phyloP scores from a whole-genome alignment of 2,113 vertebrate genomes.

The Megaptera novaeangliae region DNA sequence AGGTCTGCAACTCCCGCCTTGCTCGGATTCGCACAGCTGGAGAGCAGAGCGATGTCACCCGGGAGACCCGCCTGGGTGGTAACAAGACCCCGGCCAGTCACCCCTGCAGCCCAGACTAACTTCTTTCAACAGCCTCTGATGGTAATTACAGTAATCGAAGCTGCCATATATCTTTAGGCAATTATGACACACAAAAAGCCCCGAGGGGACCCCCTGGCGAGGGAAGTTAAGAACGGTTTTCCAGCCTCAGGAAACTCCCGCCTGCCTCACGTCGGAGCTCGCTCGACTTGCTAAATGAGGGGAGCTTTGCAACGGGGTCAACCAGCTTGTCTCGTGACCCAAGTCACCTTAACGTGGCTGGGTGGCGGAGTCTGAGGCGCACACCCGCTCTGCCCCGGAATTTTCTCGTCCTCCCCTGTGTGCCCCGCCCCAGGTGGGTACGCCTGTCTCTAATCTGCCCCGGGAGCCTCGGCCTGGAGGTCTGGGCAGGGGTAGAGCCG shows the following conservation, averaged over 20 bases:
- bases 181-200: constrained; percentile 90
- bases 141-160: constrained; percentile 97
- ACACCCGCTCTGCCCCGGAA: constrained; percentile 49
- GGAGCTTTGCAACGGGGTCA: constrained; percentile 76
- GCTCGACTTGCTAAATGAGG: constrained; percentile 71
- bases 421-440: not conserved
- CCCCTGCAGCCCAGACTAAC: constrained; percentile 81
- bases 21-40: constrained; percentile 25
- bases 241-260: constrained; percentile 81
- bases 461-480: not conserved
- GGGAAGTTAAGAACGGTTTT: constrained; percentile 89
- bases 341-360: constrained; percentile 76
- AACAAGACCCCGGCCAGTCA: constrained; percentile 80
- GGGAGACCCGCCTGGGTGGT: constrained; percentile 85
- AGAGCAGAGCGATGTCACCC: constrained; percentile 69
- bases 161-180: constrained; percentile 95
- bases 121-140: constrained; percentile 89
- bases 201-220: constrained; percentile 85
- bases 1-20: not conserved
- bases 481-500: not conserved
- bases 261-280: constrained; percentile 74
- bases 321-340: constrained; percentile 77
- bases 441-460: not conserved
- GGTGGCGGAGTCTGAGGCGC: constrained; percentile 54
- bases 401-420: constrained; percentile 25